Percentiles rank a stretch among this genome's conserved stretches.
phyloP scores from a whole-genome alignment of 2,888 invertebrate species.

The Tachina fera region DNA sequence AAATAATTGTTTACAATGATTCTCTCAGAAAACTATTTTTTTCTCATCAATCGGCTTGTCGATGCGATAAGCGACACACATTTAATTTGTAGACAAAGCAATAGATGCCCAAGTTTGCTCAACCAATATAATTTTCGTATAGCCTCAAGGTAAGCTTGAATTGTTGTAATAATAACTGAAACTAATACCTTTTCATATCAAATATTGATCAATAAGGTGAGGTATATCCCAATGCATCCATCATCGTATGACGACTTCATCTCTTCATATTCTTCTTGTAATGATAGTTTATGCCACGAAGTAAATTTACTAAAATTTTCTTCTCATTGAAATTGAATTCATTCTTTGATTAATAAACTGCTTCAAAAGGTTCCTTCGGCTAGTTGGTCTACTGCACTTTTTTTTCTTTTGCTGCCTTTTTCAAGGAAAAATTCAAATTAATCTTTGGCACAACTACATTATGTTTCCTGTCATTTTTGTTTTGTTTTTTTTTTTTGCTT shows the following conservation, averaged over 20 bases:
- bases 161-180: too few relatives aligned
- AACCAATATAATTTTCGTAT: too few relatives aligned
- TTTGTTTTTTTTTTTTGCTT: constrained; percentile 8
- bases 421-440: constrained; percentile 68
- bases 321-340: constrained; percentile 31
- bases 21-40: too few relatives aligned
- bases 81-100: too few relatives aligned
- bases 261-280: neutral
- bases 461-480: constrained; percentile 69
- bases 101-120: too few relatives aligned
- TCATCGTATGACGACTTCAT: neutral
- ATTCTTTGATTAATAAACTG: constrained; percentile 32
- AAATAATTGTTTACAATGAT: too few relatives aligned
- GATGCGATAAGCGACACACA: too few relatives aligned
- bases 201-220: too few relatives aligned
- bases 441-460: constrained; percentile 70
- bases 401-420: constrained; percentile 8
- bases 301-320: neutral
- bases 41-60: too few relatives aligned
- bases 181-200: too few relatives aligned
- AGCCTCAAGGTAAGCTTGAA: too few relatives aligned
- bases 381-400: constrained; percentile 14
- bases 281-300: neutral
- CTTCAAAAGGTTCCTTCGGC: constrained; percentile 13
- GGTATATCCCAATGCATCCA: too few relatives aligned